phyloP scores from a whole-genome alignment of 2,113 vertebrate species.

The Oophaga pumilio region DNA sequence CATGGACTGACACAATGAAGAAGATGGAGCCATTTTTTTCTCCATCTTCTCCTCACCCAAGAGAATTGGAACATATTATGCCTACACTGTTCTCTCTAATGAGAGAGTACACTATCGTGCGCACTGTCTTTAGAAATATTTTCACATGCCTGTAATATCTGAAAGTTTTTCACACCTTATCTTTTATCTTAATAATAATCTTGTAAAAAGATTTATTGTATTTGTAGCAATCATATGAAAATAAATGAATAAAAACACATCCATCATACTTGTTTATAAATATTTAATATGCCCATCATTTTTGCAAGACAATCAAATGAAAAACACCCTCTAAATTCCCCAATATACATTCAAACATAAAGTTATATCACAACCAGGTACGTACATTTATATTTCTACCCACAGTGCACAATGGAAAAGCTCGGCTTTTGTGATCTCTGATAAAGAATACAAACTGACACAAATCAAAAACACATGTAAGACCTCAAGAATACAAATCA shows the following conservation, averaged over 20 bases:
- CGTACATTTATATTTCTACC: neutral
- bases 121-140: neutral
- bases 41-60: no score
- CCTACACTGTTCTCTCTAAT: no score
- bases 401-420: conserved; percentile 46
- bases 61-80: no score
- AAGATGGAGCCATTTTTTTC: no score
- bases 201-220: neutral
- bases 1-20: no score
- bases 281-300: conserved; percentile 42
- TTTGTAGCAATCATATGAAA: neutral
- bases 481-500: conserved; percentile 29
- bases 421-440: conserved; percentile 38
- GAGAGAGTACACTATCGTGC: no score
- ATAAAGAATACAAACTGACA: conserved; percentile 24
- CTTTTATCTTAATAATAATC: neutral
- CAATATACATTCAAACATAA: conserved; percentile 53
- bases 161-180: neutral
- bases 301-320: conserved; percentile 38
- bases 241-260: neutral
- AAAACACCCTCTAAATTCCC: conserved; percentile 25
- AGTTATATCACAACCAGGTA: conserved; percentile 1
- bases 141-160: neutral
- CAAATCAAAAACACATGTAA: conserved; percentile 20
- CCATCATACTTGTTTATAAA: conserved; percentile 18